Percentiles rank a stretch among this genome's conserved stretches.
Conservation (phyloP, 30 jellyfish, hydroid and myxozoan genomes). For the Aurelia sp. region DNA sequence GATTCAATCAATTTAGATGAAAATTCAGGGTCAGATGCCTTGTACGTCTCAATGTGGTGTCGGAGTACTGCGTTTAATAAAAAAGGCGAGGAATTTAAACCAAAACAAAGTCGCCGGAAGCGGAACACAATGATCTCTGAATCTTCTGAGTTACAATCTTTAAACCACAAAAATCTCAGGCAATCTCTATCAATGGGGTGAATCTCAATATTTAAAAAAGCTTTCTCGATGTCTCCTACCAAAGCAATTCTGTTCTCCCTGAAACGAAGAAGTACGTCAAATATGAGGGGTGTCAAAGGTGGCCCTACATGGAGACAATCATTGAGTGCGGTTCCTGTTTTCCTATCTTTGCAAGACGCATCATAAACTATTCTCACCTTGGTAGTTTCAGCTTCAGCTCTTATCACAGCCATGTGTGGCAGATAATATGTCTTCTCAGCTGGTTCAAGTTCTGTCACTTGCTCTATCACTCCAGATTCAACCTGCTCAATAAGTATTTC, state of each 20-base stretch:
- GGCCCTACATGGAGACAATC: conserved; percentile 60
- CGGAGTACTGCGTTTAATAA: conserved; percentile 22
- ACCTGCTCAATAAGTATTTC: conserved; percentile 43
- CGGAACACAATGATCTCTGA: conserved; percentile 10
- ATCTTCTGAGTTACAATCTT: neutral
- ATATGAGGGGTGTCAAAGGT: conserved; percentile 24
- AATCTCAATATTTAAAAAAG: conserved; percentile 23
- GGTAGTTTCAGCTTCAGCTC: conserved; percentile 50
- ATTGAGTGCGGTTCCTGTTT: conserved; percentile 30
- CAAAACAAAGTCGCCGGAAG: conserved; percentile 2
- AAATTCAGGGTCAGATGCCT: conserved; percentile 30
- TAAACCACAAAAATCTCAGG: conserved; percentile 57
- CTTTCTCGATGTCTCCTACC: conserved; percentile 59
- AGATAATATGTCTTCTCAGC: conserved; percentile 22
- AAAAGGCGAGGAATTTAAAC: conserved; percentile 7
- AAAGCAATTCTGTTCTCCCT: conserved; percentile 3
- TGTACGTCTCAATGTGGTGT: conserved; percentile 25
- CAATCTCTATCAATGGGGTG: conserved; percentile 59
- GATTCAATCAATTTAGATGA: neutral
- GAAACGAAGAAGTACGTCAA: conserved; percentile 42
- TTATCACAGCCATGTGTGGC: conserved; percentile 38
- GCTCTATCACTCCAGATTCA: conserved; percentile 35
- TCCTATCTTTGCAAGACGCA: conserved; percentile 39
- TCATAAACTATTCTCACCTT: conserved; percentile 53
- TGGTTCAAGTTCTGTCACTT: conserved; percentile 46